These are phyloP conservation scores for Dorcus hopei DNA, from an alignment of 2,888 invertebrate genomes.

Conservation along the genomic window DNA sequence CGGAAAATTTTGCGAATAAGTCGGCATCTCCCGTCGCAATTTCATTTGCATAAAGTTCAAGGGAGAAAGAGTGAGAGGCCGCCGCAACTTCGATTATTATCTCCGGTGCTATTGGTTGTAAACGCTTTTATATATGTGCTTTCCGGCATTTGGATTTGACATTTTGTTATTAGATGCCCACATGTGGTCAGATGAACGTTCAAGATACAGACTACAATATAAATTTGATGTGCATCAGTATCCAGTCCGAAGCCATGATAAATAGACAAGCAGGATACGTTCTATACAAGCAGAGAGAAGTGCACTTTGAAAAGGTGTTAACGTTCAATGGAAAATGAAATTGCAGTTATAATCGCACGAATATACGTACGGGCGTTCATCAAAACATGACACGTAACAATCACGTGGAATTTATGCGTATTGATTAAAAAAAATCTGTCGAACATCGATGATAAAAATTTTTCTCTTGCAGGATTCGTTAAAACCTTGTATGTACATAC, in stretches of 20 bases:
- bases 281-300: no score
- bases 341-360: no score
- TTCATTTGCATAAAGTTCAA: no score
- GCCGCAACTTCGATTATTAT: conserved; percentile 4
- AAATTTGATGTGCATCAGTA: conserved; percentile 17
- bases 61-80: background rate
- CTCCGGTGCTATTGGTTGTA: conserved; percentile 5
- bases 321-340: no score
- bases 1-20: background rate
- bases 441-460: no score
- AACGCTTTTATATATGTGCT: conserved; percentile 7
- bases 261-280: background rate
- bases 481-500: no score
- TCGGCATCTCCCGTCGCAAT: background rate
- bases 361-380: no score
- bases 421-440: no score
- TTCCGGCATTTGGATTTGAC: conserved; percentile 20
- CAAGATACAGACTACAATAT: conserved; percentile 12
- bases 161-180: conserved; percentile 20
- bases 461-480: no score
- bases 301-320: no score
- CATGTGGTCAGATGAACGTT: conserved; percentile 19
- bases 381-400: no score
- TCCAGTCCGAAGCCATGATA: background rate
- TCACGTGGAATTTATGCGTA: no score